Conservation (phyloP, 1,140 invertebrate species). For the Batillaria attramentaria region DNA sequence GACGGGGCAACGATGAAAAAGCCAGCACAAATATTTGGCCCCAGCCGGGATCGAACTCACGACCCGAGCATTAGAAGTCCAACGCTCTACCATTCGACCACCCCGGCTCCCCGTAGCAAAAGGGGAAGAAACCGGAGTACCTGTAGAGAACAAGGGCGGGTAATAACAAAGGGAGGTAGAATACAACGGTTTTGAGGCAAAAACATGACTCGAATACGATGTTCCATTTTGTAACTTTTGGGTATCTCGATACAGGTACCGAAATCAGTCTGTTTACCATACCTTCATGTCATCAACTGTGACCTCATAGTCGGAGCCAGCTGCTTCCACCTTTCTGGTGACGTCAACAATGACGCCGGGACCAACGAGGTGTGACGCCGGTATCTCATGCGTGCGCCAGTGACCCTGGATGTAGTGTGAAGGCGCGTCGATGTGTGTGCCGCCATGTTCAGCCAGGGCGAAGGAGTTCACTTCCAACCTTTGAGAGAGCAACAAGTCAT, state of each 20-base stretch:
- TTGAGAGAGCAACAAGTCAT: not conserved
- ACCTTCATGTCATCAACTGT: conserved; percentile 35
- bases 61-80: no score
- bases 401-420: conserved; percentile 42
- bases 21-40: no score
- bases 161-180: no score
- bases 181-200: not conserved
- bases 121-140: no score
- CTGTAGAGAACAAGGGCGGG: no score
- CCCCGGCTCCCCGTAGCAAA: no score
- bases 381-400: conserved; percentile 49
- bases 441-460: conserved; percentile 43
- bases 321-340: conserved; percentile 34
- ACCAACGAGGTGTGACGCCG: conserved; percentile 46
- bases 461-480: no score
- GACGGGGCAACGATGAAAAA: no score
- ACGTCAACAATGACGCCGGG: conserved; percentile 49
- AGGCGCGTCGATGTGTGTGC: conserved; percentile 46
- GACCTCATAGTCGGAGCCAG: conserved; percentile 46
- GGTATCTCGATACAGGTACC: not conserved
- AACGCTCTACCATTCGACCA: no score
- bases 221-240: not conserved
- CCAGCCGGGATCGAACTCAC: no score
- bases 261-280: no score
- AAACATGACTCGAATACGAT: not conserved